phyloP scores from a whole-genome alignment of 2,113 vertebrate species.

The Laticauda laticaudata region DNA sequence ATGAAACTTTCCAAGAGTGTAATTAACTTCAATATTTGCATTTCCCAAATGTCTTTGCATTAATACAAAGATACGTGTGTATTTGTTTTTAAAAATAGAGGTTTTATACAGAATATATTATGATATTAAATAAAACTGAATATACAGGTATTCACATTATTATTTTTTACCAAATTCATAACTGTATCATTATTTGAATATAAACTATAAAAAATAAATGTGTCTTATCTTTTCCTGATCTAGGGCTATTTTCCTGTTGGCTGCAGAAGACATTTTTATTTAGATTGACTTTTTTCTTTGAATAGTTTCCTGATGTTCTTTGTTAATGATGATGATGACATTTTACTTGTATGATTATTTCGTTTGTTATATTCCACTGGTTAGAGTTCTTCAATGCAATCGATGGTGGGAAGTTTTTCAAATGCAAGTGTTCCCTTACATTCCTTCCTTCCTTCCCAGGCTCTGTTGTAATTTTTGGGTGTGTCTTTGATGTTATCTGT shows the following conservation, averaged over 20 bases:
- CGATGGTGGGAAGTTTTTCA: background rate
- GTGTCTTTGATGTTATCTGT: constrained; percentile 3
- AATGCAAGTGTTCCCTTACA: background rate
- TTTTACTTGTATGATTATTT: background rate
- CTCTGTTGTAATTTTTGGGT: background rate
- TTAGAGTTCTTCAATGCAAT: background rate
- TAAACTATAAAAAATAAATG: background rate
- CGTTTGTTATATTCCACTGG: background rate
- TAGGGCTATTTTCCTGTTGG: background rate
- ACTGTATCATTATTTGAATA: background rate
- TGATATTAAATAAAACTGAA: background rate
- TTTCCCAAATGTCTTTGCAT: background rate
- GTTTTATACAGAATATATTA: background rate
- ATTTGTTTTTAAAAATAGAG: background rate
- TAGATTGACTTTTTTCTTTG: background rate
- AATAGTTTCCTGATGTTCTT: background rate
- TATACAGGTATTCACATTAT: background rate
- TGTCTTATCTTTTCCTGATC: background rate
- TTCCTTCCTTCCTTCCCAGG: background rate
- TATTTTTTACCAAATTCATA: background rate
- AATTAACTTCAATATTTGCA: background rate
- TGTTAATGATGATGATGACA: background rate
- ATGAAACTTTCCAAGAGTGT: background rate
- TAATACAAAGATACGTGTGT: background rate
- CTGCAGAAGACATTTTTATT: background rate